These are phyloP conservation scores for Thyatira batis DNA, from an alignment of 2,888 invertebrate genomes.

Conservation along the genomic window DNA sequence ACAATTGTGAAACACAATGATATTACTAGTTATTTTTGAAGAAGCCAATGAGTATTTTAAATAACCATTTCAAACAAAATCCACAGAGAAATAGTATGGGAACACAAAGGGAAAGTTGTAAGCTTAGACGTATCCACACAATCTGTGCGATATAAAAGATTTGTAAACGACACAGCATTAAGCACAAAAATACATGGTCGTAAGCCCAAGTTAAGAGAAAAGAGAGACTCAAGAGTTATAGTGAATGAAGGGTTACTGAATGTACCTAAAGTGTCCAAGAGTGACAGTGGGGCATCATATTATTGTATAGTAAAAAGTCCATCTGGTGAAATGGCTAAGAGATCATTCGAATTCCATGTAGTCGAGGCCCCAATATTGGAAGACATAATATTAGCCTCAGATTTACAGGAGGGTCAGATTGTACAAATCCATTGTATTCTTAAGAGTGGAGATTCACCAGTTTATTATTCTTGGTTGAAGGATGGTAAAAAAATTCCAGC, in stretches of 20 bases:
- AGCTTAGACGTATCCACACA: constrained; percentile 50
- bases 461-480: constrained; percentile 87
- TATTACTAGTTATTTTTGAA: too few relatives aligned
- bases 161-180: constrained; percentile 50
- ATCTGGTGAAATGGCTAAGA: constrained; percentile 88
- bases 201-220: constrained; percentile 75
- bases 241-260: constrained; percentile 79
- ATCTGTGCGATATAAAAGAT: constrained; percentile 61
- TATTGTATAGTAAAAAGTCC: constrained; percentile 90
- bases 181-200: constrained; percentile 74
- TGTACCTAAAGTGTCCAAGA: constrained; percentile 83
- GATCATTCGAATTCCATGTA: constrained; percentile 86
- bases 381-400: constrained; percentile 90
- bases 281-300: constrained; percentile 88
- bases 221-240: constrained; percentile 54
- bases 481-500: constrained; percentile 85
- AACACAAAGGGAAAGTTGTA: constrained; percentile 74
- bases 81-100: constrained; percentile 77
- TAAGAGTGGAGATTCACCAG: constrained; percentile 87
- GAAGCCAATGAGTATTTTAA: background rate
- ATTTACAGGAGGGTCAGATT: constrained; percentile 91
- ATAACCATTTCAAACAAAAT: constrained; percentile 9
- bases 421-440: constrained; percentile 92
- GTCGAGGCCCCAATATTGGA: constrained; percentile 90
- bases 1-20: too few relatives aligned